Base-by-base conservation (phyloP, 2,113 vertebrate genomes). In the Ahaetulla prasina region DNA sequence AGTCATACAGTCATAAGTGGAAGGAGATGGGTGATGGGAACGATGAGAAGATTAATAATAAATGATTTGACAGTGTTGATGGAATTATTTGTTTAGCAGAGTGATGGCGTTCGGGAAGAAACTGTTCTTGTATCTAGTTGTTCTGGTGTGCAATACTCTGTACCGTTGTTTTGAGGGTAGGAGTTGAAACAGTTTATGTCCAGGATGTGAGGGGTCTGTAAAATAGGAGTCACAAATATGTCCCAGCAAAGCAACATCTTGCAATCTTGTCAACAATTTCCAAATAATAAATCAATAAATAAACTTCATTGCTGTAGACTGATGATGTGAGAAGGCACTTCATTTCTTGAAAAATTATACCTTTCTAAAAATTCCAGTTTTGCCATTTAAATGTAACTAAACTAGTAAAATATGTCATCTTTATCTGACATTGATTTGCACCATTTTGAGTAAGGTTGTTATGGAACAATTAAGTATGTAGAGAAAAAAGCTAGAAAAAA, bases 201-300 rank as follows among this genome's bases (percentile, higher is more conserved):
- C n/a, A n/a, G n/a, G n/a, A n/a, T n/a, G n/a, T n/a, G n/a, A n/a
- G n/a, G n/a, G n/a, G n/a, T n/a, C n/a, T n/a, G n/a, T n/a, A n/a
- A n/a, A n/a, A 57, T 92, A 96, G 93, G 92, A 20, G 93, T 89
- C 68, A 23, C 8, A 91, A 80, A 68, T 87, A 93, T 92, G 90
- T 47, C 60, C 0, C 85, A 60, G 16, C 30, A 0, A 89, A 53
- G 88, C 74, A 85, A 63, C 89, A 80, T 88, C 88, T 54, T 57
- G 30, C 8, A 94, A 27, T 14, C 68, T 93, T 63, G 85, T 27
- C n/a, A 54, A 54, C 30, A 7, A 4, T 35, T 49, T 0, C 52
- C 39, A 85, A 90, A 93, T 92, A 54, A 85, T 12, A 1, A 2
- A 1, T 92, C n/a, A n/a, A n/a, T n/a, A n/a, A n/a, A n/a, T n/a